These are phyloP conservation scores for Musca vetustissima DNA, from an alignment of 1,140 invertebrate genomes.

Conservation along the genomic window DNA sequence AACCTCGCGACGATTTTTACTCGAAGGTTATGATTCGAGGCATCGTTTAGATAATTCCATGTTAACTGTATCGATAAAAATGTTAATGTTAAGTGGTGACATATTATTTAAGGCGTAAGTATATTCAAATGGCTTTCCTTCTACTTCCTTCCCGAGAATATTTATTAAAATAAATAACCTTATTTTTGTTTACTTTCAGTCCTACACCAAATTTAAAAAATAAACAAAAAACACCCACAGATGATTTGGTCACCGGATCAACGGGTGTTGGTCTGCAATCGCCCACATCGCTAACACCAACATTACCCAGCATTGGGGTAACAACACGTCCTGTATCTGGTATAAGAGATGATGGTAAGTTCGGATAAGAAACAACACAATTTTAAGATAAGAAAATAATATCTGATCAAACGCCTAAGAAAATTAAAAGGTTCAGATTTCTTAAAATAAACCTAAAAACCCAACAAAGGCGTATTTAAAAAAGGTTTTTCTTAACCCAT, in stretches of 20 bases:
- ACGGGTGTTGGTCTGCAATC: slow-evolving; percentile 55
- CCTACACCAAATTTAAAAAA: slow-evolving; percentile 71
- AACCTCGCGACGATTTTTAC: slow-evolving; percentile 78
- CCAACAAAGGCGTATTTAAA: too few relatives aligned
- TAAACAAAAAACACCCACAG: slow-evolving; percentile 59
- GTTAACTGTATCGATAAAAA: slow-evolving; percentile 84
- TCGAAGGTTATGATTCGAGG: slow-evolving; percentile 91
- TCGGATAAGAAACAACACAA: background rate
- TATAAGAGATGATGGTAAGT: slow-evolving; percentile 65
- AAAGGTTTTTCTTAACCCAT: too few relatives aligned
- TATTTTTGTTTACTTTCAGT: slow-evolving; percentile 52
- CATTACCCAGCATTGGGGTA: slow-evolving; percentile 41
- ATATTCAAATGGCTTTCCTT: slow-evolving; percentile 4
- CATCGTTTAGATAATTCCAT: slow-evolving; percentile 95
- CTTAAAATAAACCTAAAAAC: too few relatives aligned
- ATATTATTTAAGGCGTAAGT: slow-evolving; percentile 97
- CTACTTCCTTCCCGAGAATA: too few relatives aligned
- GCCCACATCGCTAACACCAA: slow-evolving; percentile 37
- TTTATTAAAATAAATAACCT: too few relatives aligned
- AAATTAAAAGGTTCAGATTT: too few relatives aligned
- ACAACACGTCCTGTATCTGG: slow-evolving; percentile 41
- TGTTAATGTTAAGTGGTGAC: slow-evolving; percentile 93
- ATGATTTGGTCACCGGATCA: slow-evolving; percentile 43
- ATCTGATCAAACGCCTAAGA: too few relatives aligned
- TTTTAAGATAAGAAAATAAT: too few relatives aligned